phyloP scores from a whole-genome alignment of 92 coral and sea anemone species.

The Actinostola sp. region DNA sequence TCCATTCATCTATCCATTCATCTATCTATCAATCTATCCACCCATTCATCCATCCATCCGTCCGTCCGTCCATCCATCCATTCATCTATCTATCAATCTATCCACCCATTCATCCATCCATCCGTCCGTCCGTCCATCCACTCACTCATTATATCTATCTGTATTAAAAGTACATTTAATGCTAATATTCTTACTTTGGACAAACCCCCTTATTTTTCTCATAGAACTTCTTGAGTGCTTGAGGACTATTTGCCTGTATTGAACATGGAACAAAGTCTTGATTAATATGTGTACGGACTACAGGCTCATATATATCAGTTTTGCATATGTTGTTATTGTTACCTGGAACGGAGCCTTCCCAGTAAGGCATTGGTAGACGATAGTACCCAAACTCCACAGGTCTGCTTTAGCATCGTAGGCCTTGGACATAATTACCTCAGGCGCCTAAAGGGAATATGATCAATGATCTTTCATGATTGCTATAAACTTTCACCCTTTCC shows the following conservation, averaged over 20 bases:
- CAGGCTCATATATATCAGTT: background rate
- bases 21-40: no score
- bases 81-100: no score
- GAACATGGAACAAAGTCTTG: background rate
- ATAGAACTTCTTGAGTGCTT: constrained; percentile 89
- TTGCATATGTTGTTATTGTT: background rate
- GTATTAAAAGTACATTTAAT: no score
- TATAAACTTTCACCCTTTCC: no score
- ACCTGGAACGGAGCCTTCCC: constrained; percentile 98
- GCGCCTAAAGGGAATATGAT: constrained; percentile 63
- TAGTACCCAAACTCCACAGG: constrained; percentile 99
- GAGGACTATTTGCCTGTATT: constrained; percentile 90
- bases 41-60: no score
- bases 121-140: no score
- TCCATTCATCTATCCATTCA: no score
- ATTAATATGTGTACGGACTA: no score
- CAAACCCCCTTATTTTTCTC: constrained; percentile 86
- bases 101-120: no score
- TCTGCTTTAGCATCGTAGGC: constrained; percentile 98
- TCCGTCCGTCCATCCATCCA: no score
- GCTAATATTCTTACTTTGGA: constrained; percentile 75
- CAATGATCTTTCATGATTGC: background rate
- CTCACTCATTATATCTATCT: no score
- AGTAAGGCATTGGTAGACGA: constrained; percentile 94
- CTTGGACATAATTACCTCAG: constrained; percentile 97